These are phyloP conservation scores for Amazonetta brasiliensis DNA, from an alignment of 2,797 vertebrate species.

Conservation along the genomic window DNA sequence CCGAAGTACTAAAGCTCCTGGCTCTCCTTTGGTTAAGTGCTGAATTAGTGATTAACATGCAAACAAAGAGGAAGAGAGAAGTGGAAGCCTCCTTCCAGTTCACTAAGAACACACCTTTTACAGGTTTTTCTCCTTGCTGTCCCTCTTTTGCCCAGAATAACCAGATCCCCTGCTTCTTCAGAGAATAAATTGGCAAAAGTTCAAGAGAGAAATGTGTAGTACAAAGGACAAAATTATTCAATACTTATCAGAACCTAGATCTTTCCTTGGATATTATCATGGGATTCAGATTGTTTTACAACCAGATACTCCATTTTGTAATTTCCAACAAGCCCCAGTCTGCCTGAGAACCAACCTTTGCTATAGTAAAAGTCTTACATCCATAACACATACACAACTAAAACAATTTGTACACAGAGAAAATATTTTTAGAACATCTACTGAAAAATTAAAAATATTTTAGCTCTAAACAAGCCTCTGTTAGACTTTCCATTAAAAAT, in stretches of 20 bases:
- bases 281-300: not conserved
- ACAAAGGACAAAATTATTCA: not conserved
- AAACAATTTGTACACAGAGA: not conserved
- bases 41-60: not conserved
- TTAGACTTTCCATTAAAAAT: slow-evolving; percentile 34
- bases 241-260: not conserved
- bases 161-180: not conserved
- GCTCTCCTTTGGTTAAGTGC: not conserved
- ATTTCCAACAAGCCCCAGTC: not conserved
- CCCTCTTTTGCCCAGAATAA: not conserved
- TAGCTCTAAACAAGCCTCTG: not conserved
- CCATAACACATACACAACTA: not conserved
- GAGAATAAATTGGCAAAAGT: not conserved
- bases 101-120: not conserved
- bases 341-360: not conserved
- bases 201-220: not conserved
- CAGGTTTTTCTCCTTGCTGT: not conserved
- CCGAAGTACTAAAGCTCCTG: not conserved
- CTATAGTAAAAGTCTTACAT: not conserved
- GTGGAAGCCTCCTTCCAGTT: not conserved
- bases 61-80: not conserved
- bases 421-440: slow-evolving; percentile 14
- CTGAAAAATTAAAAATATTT: not conserved
- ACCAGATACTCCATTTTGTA: not conserved
- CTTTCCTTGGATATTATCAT: not conserved